Evolutionary conservation across 2,888 invertebrate genomes (phyloP).

Genomic region (Eremobia ochroleuca): DNA sequence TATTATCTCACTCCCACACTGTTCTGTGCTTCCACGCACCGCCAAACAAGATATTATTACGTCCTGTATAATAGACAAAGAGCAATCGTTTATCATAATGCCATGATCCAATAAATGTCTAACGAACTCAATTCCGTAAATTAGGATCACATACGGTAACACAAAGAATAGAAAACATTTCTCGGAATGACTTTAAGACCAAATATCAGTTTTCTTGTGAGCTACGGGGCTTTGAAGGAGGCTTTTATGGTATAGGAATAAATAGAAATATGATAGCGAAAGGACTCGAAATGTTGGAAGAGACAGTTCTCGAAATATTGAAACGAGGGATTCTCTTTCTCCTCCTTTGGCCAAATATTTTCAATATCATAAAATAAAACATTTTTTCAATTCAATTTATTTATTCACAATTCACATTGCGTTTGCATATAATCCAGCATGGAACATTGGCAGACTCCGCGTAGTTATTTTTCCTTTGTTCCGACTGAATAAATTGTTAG

Average conservation of each 20-base stretch:
- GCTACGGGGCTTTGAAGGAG: conserved; percentile 31
- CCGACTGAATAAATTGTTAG: neutral
- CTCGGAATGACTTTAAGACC: conserved; percentile 65
- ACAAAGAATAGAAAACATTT: conserved; percentile 59
- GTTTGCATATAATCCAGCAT: no score
- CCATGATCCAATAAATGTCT: conserved; percentile 38
- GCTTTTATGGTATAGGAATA: conserved; percentile 25
- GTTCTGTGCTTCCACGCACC: no score
- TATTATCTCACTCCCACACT: neutral
- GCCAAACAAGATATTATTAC: conserved; percentile 6
- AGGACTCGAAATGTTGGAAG: neutral
- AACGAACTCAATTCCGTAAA: conserved; percentile 46
- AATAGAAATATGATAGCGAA: conserved; percentile 11
- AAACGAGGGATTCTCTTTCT: neutral
- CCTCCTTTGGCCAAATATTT: neutral
- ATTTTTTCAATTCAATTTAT: no score
- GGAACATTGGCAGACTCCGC: no score
- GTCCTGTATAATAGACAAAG: conserved; percentile 16
- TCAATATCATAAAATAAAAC: no score
- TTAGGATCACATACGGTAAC: conserved; percentile 19
- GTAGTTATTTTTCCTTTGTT: neutral
- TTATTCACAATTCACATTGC: no score
- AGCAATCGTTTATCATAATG: conserved; percentile 45
- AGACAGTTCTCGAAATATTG: neutral
- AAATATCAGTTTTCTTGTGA: conserved; percentile 73